These are phyloP conservation scores for Batillaria attramentaria DNA, from an alignment of 1,140 invertebrate species.

Conservation along the genomic window DNA sequence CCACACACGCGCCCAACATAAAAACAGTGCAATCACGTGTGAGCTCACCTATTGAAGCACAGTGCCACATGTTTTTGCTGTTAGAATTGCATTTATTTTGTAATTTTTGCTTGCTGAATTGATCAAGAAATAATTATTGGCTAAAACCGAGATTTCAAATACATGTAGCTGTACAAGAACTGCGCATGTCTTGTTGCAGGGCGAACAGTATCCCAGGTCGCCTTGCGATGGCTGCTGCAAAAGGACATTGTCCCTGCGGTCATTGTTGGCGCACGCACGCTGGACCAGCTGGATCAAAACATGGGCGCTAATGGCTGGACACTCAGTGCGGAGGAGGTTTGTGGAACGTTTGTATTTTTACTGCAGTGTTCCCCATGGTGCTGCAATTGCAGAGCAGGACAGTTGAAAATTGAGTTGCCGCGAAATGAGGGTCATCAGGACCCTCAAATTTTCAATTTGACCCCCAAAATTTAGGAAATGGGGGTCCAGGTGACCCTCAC, in stretches of 20 bases:
- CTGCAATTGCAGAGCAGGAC: too few relatives aligned
- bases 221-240: conserved; percentile 66
- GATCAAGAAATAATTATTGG: not conserved
- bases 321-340: conserved; percentile 58
- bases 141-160: not conserved
- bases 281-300: conserved; percentile 67
- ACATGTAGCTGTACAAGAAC: too few relatives aligned
- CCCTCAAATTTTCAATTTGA: too few relatives aligned
- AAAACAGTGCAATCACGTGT: not conserved
- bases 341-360: too few relatives aligned
- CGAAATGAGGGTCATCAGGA: too few relatives aligned
- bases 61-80: too few relatives aligned
- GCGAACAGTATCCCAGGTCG: conserved; percentile 59
- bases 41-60: too few relatives aligned
- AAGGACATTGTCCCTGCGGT: conserved; percentile 64
- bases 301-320: conserved; percentile 61
- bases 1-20: not conserved
- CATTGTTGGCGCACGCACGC: conserved; percentile 62
- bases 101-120: not conserved
- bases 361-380: too few relatives aligned
- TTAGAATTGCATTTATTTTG: not conserved
- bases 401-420: too few relatives aligned
- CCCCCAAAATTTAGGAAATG: too few relatives aligned
- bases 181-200: conserved; percentile 33
- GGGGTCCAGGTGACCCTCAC: too few relatives aligned